phyloP scores from a whole-genome alignment of 2,113 vertebrate species.

The Solenodon paradoxus region DNA sequence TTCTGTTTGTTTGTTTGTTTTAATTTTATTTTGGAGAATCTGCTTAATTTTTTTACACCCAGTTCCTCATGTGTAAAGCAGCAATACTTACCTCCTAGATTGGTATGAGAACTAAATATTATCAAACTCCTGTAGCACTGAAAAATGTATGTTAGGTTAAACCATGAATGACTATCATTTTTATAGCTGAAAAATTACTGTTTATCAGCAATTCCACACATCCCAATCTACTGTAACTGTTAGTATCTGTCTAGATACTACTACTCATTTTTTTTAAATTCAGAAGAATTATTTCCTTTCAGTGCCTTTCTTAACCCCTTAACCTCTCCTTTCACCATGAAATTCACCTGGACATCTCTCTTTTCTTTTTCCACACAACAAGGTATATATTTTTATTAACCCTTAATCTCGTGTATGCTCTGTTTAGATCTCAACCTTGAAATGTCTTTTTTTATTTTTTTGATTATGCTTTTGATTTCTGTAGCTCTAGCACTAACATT shows the following conservation, averaged over 20 bases:
- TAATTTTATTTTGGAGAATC: too few species aligned
- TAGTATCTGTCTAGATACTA: not conserved
- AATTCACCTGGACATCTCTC: not conserved
- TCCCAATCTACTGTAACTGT: not conserved
- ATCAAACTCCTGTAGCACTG: not conserved
- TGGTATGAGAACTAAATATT: not conserved
- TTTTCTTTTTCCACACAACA: not conserved
- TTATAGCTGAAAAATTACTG: not conserved
- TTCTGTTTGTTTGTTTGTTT: too few species aligned
- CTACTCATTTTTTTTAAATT: not conserved
- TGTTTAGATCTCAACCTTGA: not conserved
- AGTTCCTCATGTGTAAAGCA: not conserved
- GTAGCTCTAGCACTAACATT: not conserved
- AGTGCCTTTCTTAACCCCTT: not conserved
- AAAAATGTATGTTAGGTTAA: not conserved
- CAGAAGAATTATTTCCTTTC: not conserved
- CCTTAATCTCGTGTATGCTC: not conserved
- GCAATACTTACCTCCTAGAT: not conserved
- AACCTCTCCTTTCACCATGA: not conserved
- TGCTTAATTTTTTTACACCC: not conserved
- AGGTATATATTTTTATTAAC: not conserved
- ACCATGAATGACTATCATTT: not conserved
- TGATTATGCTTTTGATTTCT: not conserved
- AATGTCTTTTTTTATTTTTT: not conserved
- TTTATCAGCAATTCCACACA: not conserved